Evolutionary conservation across 1,140 invertebrate species (phyloP).

Genomic region (Phymorhynchus buccinoides): DNA sequence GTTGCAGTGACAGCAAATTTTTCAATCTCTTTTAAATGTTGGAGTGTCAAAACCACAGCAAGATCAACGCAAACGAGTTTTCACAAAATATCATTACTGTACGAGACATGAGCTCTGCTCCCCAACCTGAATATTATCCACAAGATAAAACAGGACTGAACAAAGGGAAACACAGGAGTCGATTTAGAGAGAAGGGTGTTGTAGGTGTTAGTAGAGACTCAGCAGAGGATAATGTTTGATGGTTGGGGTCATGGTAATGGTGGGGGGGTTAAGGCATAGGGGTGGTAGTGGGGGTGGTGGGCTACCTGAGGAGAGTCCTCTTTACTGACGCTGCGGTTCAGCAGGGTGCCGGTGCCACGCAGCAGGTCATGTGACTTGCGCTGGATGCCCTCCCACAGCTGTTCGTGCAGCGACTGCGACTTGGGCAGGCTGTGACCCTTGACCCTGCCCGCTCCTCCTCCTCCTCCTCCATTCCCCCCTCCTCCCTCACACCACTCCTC

Average conservation of each 20-base stretch:
- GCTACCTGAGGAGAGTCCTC: constrained; percentile 57
- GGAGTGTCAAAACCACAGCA: neutral
- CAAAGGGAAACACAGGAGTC: neutral
- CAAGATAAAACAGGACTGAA: neutral
- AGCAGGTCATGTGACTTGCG: constrained; percentile 68
- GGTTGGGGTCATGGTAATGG: neutral
- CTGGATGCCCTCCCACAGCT: constrained; percentile 69
- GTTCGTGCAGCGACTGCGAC: constrained; percentile 63
- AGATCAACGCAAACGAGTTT: too few relatives aligned
- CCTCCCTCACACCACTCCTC: constrained; percentile 60
- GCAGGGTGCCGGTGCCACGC: constrained; percentile 63
- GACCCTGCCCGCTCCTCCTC: constrained; percentile 59
- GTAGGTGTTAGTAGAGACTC: neutral
- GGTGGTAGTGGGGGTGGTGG: neutral
- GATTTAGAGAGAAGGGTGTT: neutral
- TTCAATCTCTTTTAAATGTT: too few relatives aligned
- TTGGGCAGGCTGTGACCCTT: constrained; percentile 68
- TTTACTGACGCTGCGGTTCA: constrained; percentile 63
- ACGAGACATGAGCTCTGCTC: too few relatives aligned
- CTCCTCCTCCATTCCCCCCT: constrained; percentile 47
- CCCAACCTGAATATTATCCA: too few relatives aligned
- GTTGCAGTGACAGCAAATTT: too few relatives aligned
- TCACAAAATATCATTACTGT: too few relatives aligned
- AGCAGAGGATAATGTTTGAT: neutral
- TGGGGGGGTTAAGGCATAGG: neutral